These are phyloP conservation scores for Sylvilagus floridanus DNA, from an alignment of 2,797 vertebrate genomes.

Conservation along the genomic window DNA sequence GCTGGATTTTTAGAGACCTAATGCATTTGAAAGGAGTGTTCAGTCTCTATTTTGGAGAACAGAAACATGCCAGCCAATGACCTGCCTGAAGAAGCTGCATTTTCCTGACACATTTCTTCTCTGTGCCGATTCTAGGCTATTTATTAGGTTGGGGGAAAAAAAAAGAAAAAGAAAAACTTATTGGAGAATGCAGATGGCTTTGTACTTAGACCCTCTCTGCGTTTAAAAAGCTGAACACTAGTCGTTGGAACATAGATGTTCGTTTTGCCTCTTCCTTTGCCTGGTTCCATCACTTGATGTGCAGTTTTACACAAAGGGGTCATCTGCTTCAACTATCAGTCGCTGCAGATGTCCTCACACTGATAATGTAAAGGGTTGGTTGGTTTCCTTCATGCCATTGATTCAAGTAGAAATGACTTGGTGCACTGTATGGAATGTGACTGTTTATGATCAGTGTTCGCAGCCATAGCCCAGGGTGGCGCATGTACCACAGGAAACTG, in stretches of 20 bases:
- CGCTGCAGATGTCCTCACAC: neutral
- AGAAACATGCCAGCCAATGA: conserved; percentile 65
- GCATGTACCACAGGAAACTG: neutral
- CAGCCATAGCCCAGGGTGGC: conserved; percentile 16
- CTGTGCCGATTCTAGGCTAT: conserved; percentile 44
- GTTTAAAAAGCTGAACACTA: neutral
- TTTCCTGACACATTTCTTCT: conserved; percentile 61
- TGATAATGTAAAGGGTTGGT: neutral
- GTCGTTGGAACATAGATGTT: conserved; percentile 29
- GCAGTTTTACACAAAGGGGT: conserved; percentile 20
- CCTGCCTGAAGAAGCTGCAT: conserved; percentile 21
- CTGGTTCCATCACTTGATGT: conserved; percentile 2
- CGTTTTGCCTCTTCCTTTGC: neutral
- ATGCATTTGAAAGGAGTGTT: conserved; percentile 63
- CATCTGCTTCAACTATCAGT: neutral
- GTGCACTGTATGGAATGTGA: conserved; percentile 54
- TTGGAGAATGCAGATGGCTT: conserved; percentile 40
- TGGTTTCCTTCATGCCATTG: conserved; percentile 28
- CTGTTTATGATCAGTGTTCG: conserved; percentile 63
- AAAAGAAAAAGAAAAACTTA: neutral
- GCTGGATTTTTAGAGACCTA: conserved; percentile 33
- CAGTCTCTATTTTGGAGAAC: conserved; percentile 68
- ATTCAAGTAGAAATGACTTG: conserved; percentile 38
- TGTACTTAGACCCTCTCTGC: conserved; percentile 40
- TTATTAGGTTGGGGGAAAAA: neutral